phyloP scores from a whole-genome alignment of 1,140 invertebrate genomes.

The Leptinotarsa texana region DNA sequence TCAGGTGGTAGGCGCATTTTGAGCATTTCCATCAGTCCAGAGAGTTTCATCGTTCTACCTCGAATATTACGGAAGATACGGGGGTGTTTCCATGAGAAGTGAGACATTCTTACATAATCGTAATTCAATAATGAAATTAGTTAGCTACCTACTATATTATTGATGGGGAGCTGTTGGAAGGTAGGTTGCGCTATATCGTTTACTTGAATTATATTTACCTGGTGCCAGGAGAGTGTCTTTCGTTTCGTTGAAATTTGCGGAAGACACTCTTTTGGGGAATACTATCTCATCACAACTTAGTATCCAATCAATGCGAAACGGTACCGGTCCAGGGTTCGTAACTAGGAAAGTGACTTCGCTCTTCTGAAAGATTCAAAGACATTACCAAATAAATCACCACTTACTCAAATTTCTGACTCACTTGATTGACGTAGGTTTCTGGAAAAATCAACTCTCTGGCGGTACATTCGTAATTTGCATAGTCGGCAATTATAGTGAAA shows the following conservation, averaged over 20 bases:
- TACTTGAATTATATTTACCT: neutral
- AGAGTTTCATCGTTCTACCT: too few relatives aligned
- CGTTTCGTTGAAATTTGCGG: neutral
- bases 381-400: too few relatives aligned
- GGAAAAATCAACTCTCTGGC: constrained; percentile 34
- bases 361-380: constrained; percentile 32
- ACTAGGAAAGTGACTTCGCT: constrained; percentile 33
- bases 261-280: neutral
- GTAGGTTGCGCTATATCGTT: too few relatives aligned
- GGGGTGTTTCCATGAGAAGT: too few relatives aligned
- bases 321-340: constrained; percentile 36
- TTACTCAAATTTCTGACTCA: constrained; percentile 14
- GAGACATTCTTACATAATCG: too few relatives aligned
- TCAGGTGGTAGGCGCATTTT: too few relatives aligned
- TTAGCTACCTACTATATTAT: too few relatives aligned
- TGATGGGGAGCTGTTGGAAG: too few relatives aligned
- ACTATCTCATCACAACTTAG: constrained; percentile 14
- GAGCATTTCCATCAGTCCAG: too few relatives aligned
- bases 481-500: constrained; percentile 39
- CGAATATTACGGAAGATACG: too few relatives aligned
- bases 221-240: neutral
- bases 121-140: too few relatives aligned
- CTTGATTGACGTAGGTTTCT: constrained; percentile 45
- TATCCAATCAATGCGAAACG: constrained; percentile 38
- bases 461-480: constrained; percentile 36